Evolutionary conservation across 2,888 invertebrate species (phyloP).

Genomic region (Cryptus armator): DNA sequence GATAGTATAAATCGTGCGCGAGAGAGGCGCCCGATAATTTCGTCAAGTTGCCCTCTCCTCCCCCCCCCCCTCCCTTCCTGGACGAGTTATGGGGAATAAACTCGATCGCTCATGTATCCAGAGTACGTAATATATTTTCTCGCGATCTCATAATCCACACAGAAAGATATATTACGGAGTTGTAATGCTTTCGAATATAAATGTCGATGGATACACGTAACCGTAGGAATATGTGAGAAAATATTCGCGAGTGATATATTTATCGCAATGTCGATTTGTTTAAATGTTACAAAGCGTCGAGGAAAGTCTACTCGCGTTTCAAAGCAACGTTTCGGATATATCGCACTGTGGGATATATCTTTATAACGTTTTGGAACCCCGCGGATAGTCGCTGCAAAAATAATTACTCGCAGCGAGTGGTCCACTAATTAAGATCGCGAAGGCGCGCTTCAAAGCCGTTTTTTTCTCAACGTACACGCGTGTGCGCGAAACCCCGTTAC

Average conservation of each 20-base stretch:
- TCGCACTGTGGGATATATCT: slow-evolving; percentile 17
- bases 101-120: slow-evolving; percentile 34
- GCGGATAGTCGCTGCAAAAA: slow-evolving; percentile 59
- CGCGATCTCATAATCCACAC: slow-evolving; percentile 35
- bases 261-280: not conserved
- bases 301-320: slow-evolving; percentile 16
- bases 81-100: slow-evolving; percentile 59
- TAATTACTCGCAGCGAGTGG: slow-evolving; percentile 72
- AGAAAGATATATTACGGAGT: slow-evolving; percentile 27
- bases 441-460: slow-evolving; percentile 70
- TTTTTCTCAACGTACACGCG: slow-evolving; percentile 61
- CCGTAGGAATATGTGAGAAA: slow-evolving; percentile 54
- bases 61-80: not conserved
- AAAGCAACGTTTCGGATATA: not conserved
- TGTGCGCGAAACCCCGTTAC: slow-evolving; percentile 27
- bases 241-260: slow-evolving; percentile 31
- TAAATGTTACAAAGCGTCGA: not conserved
- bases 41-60: slow-evolving; percentile 13
- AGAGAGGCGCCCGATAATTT: slow-evolving; percentile 67
- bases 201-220: slow-evolving; percentile 62
- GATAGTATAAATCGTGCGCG: slow-evolving; percentile 55
- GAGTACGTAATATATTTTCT: not conserved
- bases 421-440: slow-evolving; percentile 75
- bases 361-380: slow-evolving; percentile 32
- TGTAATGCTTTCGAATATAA: slow-evolving; percentile 41